These are phyloP conservation scores for Dipodomys stephensi DNA, from an alignment of 2,113 vertebrate genomes.

Conservation along the genomic window DNA sequence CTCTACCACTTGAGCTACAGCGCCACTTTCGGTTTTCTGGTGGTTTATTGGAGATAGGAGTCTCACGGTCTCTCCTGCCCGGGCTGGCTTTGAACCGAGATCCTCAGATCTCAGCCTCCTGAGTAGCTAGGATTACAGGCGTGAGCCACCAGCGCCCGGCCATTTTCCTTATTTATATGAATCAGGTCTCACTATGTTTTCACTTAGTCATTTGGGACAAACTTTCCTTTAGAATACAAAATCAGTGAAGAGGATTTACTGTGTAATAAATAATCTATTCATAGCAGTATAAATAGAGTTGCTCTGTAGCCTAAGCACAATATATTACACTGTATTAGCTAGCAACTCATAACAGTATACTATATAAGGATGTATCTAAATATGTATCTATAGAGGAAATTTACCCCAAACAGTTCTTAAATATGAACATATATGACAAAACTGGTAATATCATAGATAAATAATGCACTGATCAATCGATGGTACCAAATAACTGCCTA, in stretches of 20 bases:
- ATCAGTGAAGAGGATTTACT: not conserved
- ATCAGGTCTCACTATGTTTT: not conserved
- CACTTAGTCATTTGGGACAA: slow-evolving; percentile 31
- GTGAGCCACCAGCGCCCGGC: too few species aligned
- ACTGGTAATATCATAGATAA: not conserved
- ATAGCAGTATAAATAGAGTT: not conserved
- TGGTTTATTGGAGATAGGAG: too few species aligned
- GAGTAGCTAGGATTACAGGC: too few species aligned
- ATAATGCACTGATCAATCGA: not conserved
- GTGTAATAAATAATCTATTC: slow-evolving; percentile 7
- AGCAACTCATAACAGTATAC: not conserved
- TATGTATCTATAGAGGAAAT: not conserved
- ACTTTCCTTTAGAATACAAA: slow-evolving; percentile 16
- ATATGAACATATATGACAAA: not conserved
- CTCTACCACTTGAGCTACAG: too few species aligned
- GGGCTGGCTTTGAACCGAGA: too few species aligned
- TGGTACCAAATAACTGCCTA: not conserved
- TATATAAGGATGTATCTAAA: not conserved
- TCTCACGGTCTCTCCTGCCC: too few species aligned
- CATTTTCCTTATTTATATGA: slow-evolving; percentile 8
- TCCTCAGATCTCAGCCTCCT: too few species aligned
- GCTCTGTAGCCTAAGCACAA: not conserved
- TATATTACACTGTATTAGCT: not conserved
- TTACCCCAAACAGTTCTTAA: not conserved
- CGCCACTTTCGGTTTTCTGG: too few species aligned